phyloP scores from a whole-genome alignment of 2,797 vertebrate species.

The Lutjanus campechanus region DNA sequence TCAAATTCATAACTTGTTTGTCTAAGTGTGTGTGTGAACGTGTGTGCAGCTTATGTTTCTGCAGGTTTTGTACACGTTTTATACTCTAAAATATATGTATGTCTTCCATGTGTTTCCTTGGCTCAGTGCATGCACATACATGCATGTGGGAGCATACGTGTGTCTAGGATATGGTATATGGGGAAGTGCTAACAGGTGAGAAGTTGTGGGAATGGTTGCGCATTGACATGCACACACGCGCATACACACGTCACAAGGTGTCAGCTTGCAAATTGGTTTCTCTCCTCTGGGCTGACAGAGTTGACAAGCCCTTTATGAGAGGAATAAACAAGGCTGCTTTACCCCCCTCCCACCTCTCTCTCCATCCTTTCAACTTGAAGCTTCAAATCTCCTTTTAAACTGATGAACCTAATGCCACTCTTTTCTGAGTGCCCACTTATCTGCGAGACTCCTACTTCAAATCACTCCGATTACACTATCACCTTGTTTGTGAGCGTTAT shows the following conservation, averaged over 20 bases:
- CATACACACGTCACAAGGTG: conserved; percentile 67
- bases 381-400: conserved; percentile 66
- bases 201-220: conserved; percentile 23
- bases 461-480: conserved; percentile 46
- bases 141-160: background rate
- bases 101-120: background rate
- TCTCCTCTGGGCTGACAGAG: conserved; percentile 77
- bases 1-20: conserved; percentile 74
- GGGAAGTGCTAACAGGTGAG: conserved; percentile 42
- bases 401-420: conserved; percentile 46
- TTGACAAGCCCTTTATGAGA: conserved; percentile 82
- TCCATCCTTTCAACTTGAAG: conserved; percentile 65
- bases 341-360: conserved; percentile 25
- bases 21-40: conserved; percentile 32
- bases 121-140: background rate
- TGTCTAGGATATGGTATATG: background rate
- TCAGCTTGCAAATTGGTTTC: conserved; percentile 82
- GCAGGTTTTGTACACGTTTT: background rate
- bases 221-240: conserved; percentile 47
- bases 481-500: conserved; percentile 39
- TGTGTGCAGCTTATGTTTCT: conserved; percentile 10
- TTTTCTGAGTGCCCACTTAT: conserved; percentile 48
- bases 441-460: conserved; percentile 37
- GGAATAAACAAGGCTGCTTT: conserved; percentile 76
- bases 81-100: background rate